Evolutionary conservation across 2,888 invertebrate genomes (phyloP), one percentile per base, ranked within the genome.

Genomic region (Drosophila tanythrix): DNA sequence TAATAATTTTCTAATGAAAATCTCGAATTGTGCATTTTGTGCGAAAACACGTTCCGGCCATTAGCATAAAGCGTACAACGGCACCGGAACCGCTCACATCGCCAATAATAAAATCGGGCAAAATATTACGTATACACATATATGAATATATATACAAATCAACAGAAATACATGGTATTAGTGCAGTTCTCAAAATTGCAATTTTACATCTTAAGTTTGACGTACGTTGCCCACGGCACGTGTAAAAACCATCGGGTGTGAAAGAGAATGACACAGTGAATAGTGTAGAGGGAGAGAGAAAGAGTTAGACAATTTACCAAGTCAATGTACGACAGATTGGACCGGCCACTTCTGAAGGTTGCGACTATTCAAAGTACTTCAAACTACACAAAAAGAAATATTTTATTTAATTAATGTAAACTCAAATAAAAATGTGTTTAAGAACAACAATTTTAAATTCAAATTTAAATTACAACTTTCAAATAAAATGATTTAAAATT

Each of bases 271-370:
- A 31, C 6, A 43, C 38, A 36, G 10, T 13, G 29, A 3, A 18
- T 5, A 68, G 25, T 2, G 21, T 40, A 18, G 13, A 10, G 18
- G 10, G 11, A 7, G 18, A 27, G 35, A 27, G 18, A 15, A 36
- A 29, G 38, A 31, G 10, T 33, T 31, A 35, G 43, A 51, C 46
- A 36, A 33, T 48, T 63, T 46, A 48, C 43, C 51, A 62, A 80
- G 80, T 79, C 78, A 78, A 79, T 79, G 78, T 35, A 76, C 78
- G 53, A 53, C 29, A 59, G 29, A 52, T 58, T 69, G 59, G 62
- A 75, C 46, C 62, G 56, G 67, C 51, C n/a, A 27, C 38, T 67
- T 59, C 27, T 38, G 58, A 78, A 79, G 78, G 78, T 75, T 50
- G 58, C 31, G 13, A 31, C 40, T 70, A 75, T 65, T 68, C 62